Base-by-base conservation (phyloP, 1,140 invertebrate genomes). In the Drosophila pseudoananassae region DNA sequence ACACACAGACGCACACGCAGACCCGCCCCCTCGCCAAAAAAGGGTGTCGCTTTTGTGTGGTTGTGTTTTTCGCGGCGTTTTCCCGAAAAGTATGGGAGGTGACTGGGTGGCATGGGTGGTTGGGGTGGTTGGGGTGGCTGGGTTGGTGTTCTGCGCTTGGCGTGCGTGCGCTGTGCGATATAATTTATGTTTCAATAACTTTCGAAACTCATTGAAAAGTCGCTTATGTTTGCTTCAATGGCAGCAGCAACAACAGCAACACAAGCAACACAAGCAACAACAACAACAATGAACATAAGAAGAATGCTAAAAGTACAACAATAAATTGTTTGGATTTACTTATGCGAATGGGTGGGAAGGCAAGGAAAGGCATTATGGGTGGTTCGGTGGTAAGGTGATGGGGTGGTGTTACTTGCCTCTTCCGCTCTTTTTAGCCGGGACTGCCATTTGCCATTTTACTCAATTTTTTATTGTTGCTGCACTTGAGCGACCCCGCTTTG, bases 171-270 rank as follows among this genome's bases (percentile, higher is more conserved):
- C 82, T 69, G 82, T 82, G 82, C 82, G 82, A 85, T 85, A 85
- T 85, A 85, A 85, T 85, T 85, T 85, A 85, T 85, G 82, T 85
- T 85, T 85, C 82, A 85, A 85, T 85, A 85, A 85, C 82, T 85
- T 85, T 85, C 82, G 82, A 85, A 85, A 85, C 82, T 85, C 82
- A 85, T 85, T 85, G 82, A 85, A 85, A 85, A 85, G 82, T 85
- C 82, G 82, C 82, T 85, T 85, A 85, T 85, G 82, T 85, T 85
- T 85, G 81, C 81, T 85, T 85, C 81, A 85, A 85, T 85, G 81
- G 81, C 75, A 75, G 82, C 78, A 33, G 47, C 63, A 61, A 45
- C 78, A 74, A 7, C 59, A 49, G 23, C 76, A 79, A n/a, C 68
- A 56, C 25, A 27, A 27, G 5, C 25, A 27, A 52, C 56, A 14